A percentile compares a stretch with the other conserved stretches of the same genome.
Evolutionary conservation across 2,888 invertebrate species (phyloP).

Genomic region (Druceiella hillmani): DNA sequence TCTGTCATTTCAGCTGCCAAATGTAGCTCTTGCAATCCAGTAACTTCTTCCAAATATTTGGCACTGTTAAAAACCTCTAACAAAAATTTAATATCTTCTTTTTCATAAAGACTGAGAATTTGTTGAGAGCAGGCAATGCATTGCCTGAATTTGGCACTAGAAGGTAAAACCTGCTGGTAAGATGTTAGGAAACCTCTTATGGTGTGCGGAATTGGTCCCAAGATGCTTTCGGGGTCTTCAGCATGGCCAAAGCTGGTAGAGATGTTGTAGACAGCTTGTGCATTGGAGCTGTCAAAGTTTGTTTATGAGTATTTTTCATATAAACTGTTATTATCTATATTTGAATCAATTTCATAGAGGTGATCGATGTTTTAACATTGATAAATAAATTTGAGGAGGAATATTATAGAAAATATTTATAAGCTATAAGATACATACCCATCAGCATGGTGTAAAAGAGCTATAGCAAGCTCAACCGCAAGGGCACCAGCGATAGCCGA

Average conservation of each 20-base stretch:
- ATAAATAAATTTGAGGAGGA: too few relatives aligned
- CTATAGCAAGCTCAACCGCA: constrained; percentile 86
- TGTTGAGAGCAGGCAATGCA: constrained; percentile 88
- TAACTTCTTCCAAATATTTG: constrained; percentile 77
- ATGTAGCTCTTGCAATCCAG: constrained; percentile 67
- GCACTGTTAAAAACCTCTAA: constrained; percentile 75
- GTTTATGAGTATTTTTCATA: neutral
- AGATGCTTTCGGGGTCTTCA: constrained; percentile 50
- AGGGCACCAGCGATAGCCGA: constrained; percentile 86
- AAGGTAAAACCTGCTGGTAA: constrained; percentile 77
- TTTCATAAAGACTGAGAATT: constrained; percentile 28
- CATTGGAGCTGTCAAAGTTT: constrained; percentile 45
- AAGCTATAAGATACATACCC: constrained; percentile 43
- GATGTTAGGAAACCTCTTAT: constrained; percentile 86
- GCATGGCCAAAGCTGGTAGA: constrained; percentile 32
- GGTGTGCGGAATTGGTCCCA: constrained; percentile 89
- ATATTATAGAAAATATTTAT: too few relatives aligned
- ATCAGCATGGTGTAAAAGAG: constrained; percentile 78
- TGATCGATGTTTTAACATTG: too few relatives aligned
- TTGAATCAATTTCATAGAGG: neutral
- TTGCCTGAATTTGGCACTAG: constrained; percentile 78
- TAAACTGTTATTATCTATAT: neutral
- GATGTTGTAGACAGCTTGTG: constrained; percentile 60
- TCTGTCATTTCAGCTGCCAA: constrained; percentile 55
- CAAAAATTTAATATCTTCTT: constrained; percentile 65